phyloP scores from a whole-genome alignment of 2,797 vertebrate species.

The Australoheros facetus region DNA sequence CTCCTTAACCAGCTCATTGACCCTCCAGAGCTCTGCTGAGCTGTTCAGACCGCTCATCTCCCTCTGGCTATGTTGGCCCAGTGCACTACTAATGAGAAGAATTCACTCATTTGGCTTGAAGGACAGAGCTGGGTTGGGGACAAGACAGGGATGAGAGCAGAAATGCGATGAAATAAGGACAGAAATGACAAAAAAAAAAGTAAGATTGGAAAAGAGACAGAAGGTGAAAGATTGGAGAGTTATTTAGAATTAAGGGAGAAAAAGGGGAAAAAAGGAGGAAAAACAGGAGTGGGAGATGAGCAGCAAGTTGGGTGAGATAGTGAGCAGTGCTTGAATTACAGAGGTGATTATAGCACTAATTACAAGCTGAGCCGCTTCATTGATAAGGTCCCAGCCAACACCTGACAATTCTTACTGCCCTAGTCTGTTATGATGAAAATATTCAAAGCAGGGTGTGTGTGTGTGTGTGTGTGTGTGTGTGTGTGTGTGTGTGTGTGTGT shows the following conservation, averaged over 20 bases:
- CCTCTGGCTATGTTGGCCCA: conserved; percentile 54
- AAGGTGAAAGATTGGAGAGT: background rate
- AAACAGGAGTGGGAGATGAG: conserved; percentile 11
- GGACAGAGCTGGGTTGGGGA: conserved; percentile 11
- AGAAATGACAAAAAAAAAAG: conserved; percentile 14
- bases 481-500: background rate
- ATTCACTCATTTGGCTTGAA: conserved; percentile 64
- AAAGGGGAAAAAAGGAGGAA: background rate
- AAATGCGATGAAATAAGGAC: conserved; percentile 5
- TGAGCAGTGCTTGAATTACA: conserved; percentile 81
- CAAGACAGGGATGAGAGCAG: conserved; percentile 23
- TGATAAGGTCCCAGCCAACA: conserved; percentile 84
- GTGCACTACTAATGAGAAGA: conserved; percentile 71
- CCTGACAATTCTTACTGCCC: conserved; percentile 77
- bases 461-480: background rate
- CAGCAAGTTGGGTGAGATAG: conserved; percentile 64
- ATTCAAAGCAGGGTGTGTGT: conserved; percentile 2
- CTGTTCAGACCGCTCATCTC: conserved; percentile 56
- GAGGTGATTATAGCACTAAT: conserved; percentile 88
- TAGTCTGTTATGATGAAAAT: conserved; percentile 72
- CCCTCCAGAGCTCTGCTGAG: conserved; percentile 67
- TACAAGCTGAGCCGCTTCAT: conserved; percentile 81
- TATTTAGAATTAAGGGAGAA: conserved; percentile 11
- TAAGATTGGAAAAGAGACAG: conserved; percentile 12
- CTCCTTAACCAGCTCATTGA: conserved; percentile 78